Base-by-base conservation (phyloP, 2,113 vertebrate genomes). In the Hemichromis elongatus region DNA sequence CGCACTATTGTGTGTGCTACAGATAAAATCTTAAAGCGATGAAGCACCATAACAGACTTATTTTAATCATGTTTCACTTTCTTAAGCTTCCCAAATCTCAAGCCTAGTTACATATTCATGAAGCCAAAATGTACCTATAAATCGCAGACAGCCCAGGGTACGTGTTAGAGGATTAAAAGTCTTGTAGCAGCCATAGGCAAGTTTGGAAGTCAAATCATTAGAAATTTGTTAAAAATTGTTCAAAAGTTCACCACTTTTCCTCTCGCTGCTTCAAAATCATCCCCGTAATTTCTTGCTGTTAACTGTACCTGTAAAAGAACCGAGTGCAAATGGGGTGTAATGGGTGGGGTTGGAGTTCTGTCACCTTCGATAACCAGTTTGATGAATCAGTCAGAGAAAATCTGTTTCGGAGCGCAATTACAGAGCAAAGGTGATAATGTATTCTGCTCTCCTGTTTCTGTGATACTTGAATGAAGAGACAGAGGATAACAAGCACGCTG, bases 1-100 rank as follows among this genome's bases (percentile, higher is more conserved):
- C 16, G 5, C 14, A 2, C 14, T 84, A 40, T 75, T 79, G 56
- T 54, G 84, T 77, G 87, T 88, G 59, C 83, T 53, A 18, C 50
- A 80, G 91, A 91, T 92, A 79, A 26, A 37, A 91, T 89, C 83
- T 92, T 57, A 56, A 40, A 68, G 50, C 55, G 35, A 88, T 75
- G 14, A 61, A 88, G 61, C 53, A 55, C 24, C 30, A 12, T 84
- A 82, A 89, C 87, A 83, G 61, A 73, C 81, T 88, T 77, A 85
- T 56, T 89, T 92, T 91, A 90, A 89, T 93, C 78, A 85, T 86
- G 66, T 89, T 92, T 92, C 78, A 83, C 68, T 88, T 91, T 84
- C 70, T 82, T 79, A 90, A 91, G 81, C 82, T 91, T 84, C 80
- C 80, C 28, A 90, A 88, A 88, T 89, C 63, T 83, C 79, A 50